These are phyloP conservation scores for Echiichthys vipera DNA, from an alignment of 2,797 vertebrate species.

Conservation along the genomic window DNA sequence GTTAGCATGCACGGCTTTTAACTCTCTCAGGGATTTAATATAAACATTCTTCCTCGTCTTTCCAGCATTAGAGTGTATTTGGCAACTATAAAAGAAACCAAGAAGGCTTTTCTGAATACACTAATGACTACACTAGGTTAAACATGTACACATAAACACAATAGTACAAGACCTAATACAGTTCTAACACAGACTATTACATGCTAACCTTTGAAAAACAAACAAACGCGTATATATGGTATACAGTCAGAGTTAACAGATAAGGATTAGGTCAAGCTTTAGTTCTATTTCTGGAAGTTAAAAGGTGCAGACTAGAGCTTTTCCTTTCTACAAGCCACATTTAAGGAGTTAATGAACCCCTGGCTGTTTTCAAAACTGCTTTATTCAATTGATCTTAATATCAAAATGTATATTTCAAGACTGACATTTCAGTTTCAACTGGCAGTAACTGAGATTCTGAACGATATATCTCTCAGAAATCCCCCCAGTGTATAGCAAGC, in stretches of 20 bases:
- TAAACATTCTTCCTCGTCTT: slow-evolving; percentile 2
- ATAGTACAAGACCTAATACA: too few relatives aligned
- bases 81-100: slow-evolving; percentile 7
- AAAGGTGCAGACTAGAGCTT: slow-evolving; percentile 14
- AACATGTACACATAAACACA: too few relatives aligned
- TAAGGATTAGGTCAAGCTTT: slow-evolving; percentile 2
- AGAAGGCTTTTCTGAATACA: background rate
- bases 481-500: too few relatives aligned
- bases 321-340: slow-evolving; percentile 18
- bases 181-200: too few relatives aligned
- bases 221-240: too few relatives aligned
- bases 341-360: slow-evolving; percentile 16
- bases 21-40: slow-evolving; percentile 7
- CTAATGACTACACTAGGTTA: too few relatives aligned
- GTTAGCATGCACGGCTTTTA: slow-evolving; percentile 8
- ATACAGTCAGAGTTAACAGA: background rate
- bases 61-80: background rate
- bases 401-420: slow-evolving; percentile 29
- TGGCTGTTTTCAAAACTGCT: slow-evolving; percentile 30
- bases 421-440: slow-evolving; percentile 26
- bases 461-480: slow-evolving; percentile 7
- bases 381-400: slow-evolving; percentile 16
- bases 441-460: slow-evolving; percentile 11
- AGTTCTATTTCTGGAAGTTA: slow-evolving; percentile 19
- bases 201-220: too few relatives aligned